These are phyloP conservation scores for Muscicapa adusta DNA, from an alignment of 2,113 vertebrate genomes.

Conservation along the genomic window DNA sequence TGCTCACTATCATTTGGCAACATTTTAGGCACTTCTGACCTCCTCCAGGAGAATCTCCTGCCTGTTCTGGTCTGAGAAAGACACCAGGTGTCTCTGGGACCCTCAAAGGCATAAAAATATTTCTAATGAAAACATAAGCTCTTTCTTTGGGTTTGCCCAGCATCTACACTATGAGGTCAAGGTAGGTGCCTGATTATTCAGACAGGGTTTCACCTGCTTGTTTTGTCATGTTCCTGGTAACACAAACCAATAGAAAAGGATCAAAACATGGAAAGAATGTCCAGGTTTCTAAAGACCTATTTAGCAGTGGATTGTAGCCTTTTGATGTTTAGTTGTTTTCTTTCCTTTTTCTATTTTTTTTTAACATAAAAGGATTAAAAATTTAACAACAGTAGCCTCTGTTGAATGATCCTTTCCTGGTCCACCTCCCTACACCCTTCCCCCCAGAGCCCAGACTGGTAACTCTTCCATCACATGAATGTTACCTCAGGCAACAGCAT, in stretches of 20 bases:
- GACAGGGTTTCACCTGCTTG: neutral
- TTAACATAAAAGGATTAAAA: neutral
- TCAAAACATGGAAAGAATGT: neutral
- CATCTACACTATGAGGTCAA: neutral
- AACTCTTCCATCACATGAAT: constrained; percentile 43
- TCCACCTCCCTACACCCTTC: neutral
- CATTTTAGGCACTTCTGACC: neutral
- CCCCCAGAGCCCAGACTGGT: neutral
- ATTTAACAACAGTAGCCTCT: neutral
- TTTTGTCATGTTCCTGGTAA: neutral
- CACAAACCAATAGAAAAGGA: neutral
- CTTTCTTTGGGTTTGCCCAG: neutral
- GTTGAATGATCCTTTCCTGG: neutral
- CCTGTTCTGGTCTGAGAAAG: neutral
- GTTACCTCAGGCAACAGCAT: constrained; percentile 59
- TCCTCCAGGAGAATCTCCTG: neutral
- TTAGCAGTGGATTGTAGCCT: neutral
- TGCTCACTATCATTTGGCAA: neutral
- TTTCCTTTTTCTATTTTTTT: neutral
- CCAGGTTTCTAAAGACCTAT: neutral
- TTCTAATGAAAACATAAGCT: neutral
- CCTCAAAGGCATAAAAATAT: neutral
- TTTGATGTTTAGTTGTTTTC: neutral
- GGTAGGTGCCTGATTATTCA: neutral
- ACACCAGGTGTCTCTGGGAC: neutral